These are phyloP conservation scores for Cryptus viduatorius DNA, from an alignment of 2,888 invertebrate species.

Conservation along the genomic window DNA sequence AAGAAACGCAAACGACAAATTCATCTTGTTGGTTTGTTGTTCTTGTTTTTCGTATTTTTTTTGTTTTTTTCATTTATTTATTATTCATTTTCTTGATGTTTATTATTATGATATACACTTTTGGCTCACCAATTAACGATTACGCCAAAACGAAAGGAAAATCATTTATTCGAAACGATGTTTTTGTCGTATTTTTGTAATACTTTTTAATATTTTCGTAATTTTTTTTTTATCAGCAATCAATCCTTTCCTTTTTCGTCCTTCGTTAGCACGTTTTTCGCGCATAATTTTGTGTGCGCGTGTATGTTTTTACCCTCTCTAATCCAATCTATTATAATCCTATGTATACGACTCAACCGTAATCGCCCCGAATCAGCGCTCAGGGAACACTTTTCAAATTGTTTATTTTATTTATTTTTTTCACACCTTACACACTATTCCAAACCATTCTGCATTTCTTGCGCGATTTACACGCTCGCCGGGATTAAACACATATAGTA, in stretches of 20 bases:
- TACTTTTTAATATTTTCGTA: slow-evolving; percentile 36
- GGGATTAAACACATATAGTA: slow-evolving; percentile 51
- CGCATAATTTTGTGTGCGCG: slow-evolving; percentile 49
- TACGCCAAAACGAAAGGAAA: slow-evolving; percentile 74
- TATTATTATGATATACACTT: slow-evolving; percentile 74
- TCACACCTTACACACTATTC: slow-evolving; percentile 25
- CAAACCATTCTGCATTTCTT: slow-evolving; percentile 43
- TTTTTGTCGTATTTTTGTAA: slow-evolving; percentile 46
- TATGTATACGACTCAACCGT: slow-evolving; percentile 64
- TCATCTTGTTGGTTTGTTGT: slow-evolving; percentile 36
- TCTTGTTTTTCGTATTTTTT: slow-evolving; percentile 52
- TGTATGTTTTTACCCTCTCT: slow-evolving; percentile 66
- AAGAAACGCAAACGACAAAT: slow-evolving; percentile 68
- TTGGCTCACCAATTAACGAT: slow-evolving; percentile 68
- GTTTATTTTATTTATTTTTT: slow-evolving; percentile 27
- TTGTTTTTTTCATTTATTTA: slow-evolving; percentile 32
- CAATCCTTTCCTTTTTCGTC: slow-evolving; percentile 36
- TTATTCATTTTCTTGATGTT: slow-evolving; percentile 56
- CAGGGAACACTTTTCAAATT: slow-evolving; percentile 38
- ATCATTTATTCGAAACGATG: slow-evolving; percentile 64
- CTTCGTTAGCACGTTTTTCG: slow-evolving; percentile 52
- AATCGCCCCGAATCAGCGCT: slow-evolving; percentile 66
- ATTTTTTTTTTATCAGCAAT: slow-evolving; percentile 45
- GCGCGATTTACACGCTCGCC: slow-evolving; percentile 39
- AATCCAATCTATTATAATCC: slow-evolving; percentile 66